Base-by-base conservation (phyloP, 2,888 invertebrate genomes). In the Eupsilia transversa region DNA sequence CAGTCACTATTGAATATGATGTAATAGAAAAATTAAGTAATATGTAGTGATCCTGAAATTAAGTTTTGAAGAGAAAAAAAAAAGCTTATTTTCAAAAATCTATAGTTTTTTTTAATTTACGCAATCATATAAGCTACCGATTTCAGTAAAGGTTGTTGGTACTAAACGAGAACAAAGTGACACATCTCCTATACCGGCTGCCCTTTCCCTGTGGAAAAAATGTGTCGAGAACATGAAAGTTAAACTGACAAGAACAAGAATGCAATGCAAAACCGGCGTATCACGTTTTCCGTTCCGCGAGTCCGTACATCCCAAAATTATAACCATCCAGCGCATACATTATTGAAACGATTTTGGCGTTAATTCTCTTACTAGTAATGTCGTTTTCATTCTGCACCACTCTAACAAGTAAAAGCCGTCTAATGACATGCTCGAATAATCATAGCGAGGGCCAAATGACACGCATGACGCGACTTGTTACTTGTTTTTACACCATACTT, bases 391-490 rank as follows among this genome's bases (percentile, higher is more conserved):
- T 88, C 86, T 90, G 89, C 85, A 85, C 78, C 68, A 65, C 70
- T 79, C 75, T 83, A 85, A 83, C 86, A 87, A 87, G 89, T 89
- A 89, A 89, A 90, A 89, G 89, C 88, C 64, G 81, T 88, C 86
- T 91, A 90, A 91, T 91, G 90, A 90, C 84, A 91, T 89, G 93
- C 91, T 90, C 91, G 90, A 92, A 89, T 92, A 91, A 92, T 89
- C 88, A 83, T 86, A 88, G 82, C 78, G 84, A 86, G 86, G 88
- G 88, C 86, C 77, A 89, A 91, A 93, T 93, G 92, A 92, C 89
- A 94, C 89, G 91, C 92, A 89, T 90, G 91, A 89, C 83, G 81
- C 86, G 80, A 82, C 86, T 85, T 86, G 80, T 80, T 88, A 86
- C 89, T 88, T 86, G 88, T 91, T 93, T 94, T 93, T 92, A 91